Base-by-base conservation (phyloP, 2,797 vertebrate species). In the Thripadectes ignobilis region DNA sequence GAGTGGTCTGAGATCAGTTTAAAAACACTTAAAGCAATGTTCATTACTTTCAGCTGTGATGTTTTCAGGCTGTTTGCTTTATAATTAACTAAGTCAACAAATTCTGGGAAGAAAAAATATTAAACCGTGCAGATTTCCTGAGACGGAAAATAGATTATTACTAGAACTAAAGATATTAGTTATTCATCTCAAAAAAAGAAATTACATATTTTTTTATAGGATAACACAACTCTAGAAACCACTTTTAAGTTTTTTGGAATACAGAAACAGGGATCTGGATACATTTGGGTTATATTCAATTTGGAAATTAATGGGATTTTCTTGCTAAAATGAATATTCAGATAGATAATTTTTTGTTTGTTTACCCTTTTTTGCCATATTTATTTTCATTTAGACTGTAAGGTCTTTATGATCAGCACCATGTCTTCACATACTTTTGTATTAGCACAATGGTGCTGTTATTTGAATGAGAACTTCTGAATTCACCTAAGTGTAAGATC, bases 1-100 rank as follows among this genome's bases (percentile, higher is more conserved):
- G 36, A 84, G 21, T 63, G 14, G 39, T 52, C 55, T 73, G 83
- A 86, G 62, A 85, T 93, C 90, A 92, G 69, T 78, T 87, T 19
- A 69, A 84, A 86, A 88, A 7, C 30, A 75, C 51, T 91, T 57
- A 63, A 22, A 80, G 34, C 55, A 72, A 77, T 39, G 45, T 36
- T 93, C 43, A 65, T 57, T 36, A n/a, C 85, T 84, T 85, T 89
- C 29, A 81, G 22, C 27, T 83, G 29, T 61, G 49, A 11, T 41
- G 11, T 68, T 92, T 89, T 65, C 73, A 72, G 49, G 62, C 61
- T 84, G 41, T 71, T 77, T 88, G n/a, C 10, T 65, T 88, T 52
- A 15, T 27, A 91, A 89, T 84, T 55, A 92, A 65, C 16, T 61
- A 84, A 86, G 27, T 29, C 36, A 81, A 86, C 9, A 87, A 92